A percentile compares a stretch with the other conserved stretches of the same genome.
Conservation (phyloP, 2,888 invertebrate genomes). For the Ctenicera cuprea region DNA sequence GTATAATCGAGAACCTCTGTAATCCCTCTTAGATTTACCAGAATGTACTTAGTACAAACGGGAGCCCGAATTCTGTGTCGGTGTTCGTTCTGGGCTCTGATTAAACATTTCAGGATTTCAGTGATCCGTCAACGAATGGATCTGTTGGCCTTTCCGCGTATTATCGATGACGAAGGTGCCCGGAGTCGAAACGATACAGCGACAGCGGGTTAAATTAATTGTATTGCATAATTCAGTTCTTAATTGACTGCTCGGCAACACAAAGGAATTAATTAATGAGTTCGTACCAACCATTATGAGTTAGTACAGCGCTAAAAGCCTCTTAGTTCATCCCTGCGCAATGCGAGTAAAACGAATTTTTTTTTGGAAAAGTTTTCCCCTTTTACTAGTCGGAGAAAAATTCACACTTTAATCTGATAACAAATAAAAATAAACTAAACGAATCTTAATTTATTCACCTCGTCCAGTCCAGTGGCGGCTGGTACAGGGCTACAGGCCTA, state of each 20-base stretch:
- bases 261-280: constrained; percentile 44
- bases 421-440: not conserved
- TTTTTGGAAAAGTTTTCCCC: not conserved
- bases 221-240: constrained; percentile 43
- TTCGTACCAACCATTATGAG: constrained; percentile 44
- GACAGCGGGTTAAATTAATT: constrained; percentile 38
- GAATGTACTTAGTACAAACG: constrained; percentile 8
- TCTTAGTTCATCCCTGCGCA: constrained; percentile 43
- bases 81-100: not conserved
- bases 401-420: too few relatives aligned
- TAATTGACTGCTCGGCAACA: constrained; percentile 42
- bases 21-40: constrained; percentile 2
- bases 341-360: constrained; percentile 7
- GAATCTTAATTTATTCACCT: not conserved
- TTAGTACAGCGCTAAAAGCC: constrained; percentile 49
- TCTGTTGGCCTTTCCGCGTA: constrained; percentile 20
- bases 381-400: not conserved
- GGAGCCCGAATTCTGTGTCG: not conserved
- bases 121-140: not conserved
- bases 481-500: too few relatives aligned
- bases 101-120: constrained; percentile 7
- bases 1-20: constrained; percentile 3
- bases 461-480: not conserved
- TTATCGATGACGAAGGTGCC: constrained; percentile 1
- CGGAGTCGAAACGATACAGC: constrained; percentile 17